Evolutionary conservation across 2,797 vertebrate genomes (phyloP).

Genomic region (Gorsachius magnificus): DNA sequence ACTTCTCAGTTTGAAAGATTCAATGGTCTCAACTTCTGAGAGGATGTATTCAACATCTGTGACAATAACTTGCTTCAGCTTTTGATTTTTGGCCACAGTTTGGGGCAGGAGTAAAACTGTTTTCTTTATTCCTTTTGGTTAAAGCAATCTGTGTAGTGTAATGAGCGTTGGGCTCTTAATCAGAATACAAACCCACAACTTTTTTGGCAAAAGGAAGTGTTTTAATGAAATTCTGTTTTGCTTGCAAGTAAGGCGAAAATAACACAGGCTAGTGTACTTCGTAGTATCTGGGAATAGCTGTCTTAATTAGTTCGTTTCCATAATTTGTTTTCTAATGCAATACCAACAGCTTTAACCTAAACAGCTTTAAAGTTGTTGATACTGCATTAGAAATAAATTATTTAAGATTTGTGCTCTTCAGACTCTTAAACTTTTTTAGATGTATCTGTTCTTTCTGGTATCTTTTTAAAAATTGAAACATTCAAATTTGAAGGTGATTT

Average conservation of each 20-base stretch:
- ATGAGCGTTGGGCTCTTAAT: not conserved
- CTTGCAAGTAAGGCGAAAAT: not conserved
- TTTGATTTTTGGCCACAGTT: not conserved
- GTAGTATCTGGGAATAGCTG: not conserved
- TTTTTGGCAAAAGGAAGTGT: not conserved
- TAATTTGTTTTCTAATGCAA: not conserved
- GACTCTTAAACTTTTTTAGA: not conserved
- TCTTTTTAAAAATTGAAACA: not conserved
- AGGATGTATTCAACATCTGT: not conserved
- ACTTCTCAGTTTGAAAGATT: slow-evolving; percentile 3
- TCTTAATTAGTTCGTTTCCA: not conserved
- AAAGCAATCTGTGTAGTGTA: not conserved
- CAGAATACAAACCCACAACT: not conserved
- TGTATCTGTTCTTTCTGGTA: not conserved
- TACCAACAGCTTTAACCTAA: not conserved
- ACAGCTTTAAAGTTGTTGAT: not conserved
- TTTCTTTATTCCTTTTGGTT: not conserved
- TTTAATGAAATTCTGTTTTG: not conserved
- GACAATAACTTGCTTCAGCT: not conserved
- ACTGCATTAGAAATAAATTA: not conserved
- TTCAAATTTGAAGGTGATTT: not conserved
- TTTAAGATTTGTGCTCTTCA: not conserved
- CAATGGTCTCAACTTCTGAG: not conserved
- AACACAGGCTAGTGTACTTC: not conserved
- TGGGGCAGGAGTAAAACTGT: not conserved